Evolutionary conservation across 1,140 invertebrate species (phyloP), one percentile per base, ranked within the genome.

Genomic region (Teleopsis dalmanni): DNA sequence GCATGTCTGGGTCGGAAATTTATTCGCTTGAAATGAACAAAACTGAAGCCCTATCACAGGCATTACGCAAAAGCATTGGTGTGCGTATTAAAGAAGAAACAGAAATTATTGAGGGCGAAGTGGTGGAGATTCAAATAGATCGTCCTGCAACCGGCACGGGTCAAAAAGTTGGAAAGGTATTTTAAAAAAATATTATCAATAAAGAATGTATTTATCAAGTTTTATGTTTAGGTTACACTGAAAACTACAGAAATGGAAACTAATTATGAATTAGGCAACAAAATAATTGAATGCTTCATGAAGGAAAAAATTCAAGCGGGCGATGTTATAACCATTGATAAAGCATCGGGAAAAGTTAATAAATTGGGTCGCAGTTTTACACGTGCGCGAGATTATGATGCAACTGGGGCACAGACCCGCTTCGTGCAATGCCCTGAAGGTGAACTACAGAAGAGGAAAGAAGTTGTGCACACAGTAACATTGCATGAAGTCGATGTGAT

Each of bases 161-260:
- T 1, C 86, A 89, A 0, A 92, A 97, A 75, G 78, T 87, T 37
- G 85, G 95, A 2, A 95, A 98, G 65, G 73, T 48, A 47, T 22
- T 41, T n/a, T 27, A n/a, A 11, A 7, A 16, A 9, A 18, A 18
- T 16, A 13, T 25, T 7, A 14, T 1, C 23, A 43, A 19, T 43
- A 26, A 42, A 47, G 16, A 46, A 0, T 46, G 14, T 14, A 35
- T 18, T 36, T 26, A 19, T 4, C 14, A 16, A 16, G 34, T 11
- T 18, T 38, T 16, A 11, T 8, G 29, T 43, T 5, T 34, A 52
- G 50, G 50, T 99, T 3, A 98, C 95, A 0, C 72, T 99, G 18
- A 99, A 99, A 78, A 98, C 95, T 3, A 98, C 95, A 1, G 96
- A 99, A 72, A 99, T 99, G 96, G 96, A 99, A 74, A 98, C 96